These are phyloP conservation scores for Danaus plexippus DNA, from an alignment of 1,140 invertebrate genomes.

Conservation along the genomic window DNA sequence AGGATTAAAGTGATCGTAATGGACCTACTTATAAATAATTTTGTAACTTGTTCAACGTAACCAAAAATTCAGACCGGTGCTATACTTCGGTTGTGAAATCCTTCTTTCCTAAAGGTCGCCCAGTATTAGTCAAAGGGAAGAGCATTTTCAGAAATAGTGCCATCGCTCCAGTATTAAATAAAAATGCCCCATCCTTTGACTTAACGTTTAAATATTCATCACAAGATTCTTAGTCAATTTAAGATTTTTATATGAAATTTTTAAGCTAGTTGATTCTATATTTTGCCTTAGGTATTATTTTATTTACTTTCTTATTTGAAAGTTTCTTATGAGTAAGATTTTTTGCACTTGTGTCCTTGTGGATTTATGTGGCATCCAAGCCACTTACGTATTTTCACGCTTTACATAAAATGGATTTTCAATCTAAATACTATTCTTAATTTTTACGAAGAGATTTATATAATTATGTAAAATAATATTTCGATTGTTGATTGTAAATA, in stretches of 20 bases:
- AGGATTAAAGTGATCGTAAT: slow-evolving; percentile 30
- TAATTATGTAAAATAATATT: slow-evolving; percentile 64
- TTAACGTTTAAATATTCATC: slow-evolving; percentile 64
- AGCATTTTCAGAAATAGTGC: slow-evolving; percentile 65
- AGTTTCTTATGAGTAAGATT: slow-evolving; percentile 58
- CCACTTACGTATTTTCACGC: slow-evolving; percentile 64
- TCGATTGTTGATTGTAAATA: slow-evolving; percentile 67
- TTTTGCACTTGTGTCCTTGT: slow-evolving; percentile 71
- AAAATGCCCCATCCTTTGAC: slow-evolving; percentile 62
- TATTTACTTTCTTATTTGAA: slow-evolving; percentile 66
- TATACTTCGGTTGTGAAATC: slow-evolving; percentile 66
- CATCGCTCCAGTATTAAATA: slow-evolving; percentile 68
- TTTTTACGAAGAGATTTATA: slow-evolving; percentile 52
- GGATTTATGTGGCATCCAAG: slow-evolving; percentile 55
- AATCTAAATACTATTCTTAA: slow-evolving; percentile 54
- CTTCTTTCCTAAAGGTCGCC: slow-evolving; percentile 65
- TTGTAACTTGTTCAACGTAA: slow-evolving; percentile 32
- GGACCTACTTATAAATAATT: slow-evolving; percentile 7
- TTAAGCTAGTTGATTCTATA: slow-evolving; percentile 68
- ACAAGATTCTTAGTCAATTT: slow-evolving; percentile 70
- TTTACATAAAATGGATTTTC: slow-evolving; percentile 52
- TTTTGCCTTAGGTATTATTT: slow-evolving; percentile 66
- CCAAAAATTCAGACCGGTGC: slow-evolving; percentile 48
- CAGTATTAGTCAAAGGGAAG: slow-evolving; percentile 68
- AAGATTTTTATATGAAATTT: slow-evolving; percentile 64